Conservation (phyloP, 2,797 vertebrate species). For the Tokudaia muenninki region DNA sequence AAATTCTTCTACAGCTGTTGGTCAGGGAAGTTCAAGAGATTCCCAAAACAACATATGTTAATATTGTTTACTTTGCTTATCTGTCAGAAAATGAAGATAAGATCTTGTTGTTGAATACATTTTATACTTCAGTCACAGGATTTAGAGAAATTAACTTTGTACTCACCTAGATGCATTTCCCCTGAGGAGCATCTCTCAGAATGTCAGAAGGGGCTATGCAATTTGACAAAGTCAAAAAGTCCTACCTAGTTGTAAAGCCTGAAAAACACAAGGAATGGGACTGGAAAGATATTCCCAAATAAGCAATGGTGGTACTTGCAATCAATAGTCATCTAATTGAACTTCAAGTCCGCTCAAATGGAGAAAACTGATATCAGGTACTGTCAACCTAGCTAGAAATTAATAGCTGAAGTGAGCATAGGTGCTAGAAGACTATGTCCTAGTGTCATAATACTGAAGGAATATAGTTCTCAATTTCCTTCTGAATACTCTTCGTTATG, state of each 20-base stretch:
- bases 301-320: not conserved
- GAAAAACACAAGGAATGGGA: not conserved
- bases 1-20: not conserved
- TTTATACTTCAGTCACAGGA: not conserved
- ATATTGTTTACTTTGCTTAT: not conserved
- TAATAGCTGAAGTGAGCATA: not conserved
- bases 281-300: not conserved
- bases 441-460: not conserved
- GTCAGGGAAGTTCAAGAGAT: not conserved
- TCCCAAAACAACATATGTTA: not conserved
- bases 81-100: not conserved
- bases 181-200: not conserved
- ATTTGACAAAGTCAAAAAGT: too few species aligned
- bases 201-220: not conserved
- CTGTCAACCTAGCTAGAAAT: not conserved
- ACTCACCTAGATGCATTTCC: not conserved
- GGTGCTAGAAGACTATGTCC: too few species aligned
- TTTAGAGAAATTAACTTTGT: not conserved
- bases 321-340: not conserved
- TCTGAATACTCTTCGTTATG: too few species aligned
- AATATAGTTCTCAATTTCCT: not conserved
- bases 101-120: not conserved
- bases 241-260: not conserved
- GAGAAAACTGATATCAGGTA: not conserved
- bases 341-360: not conserved